These are phyloP conservation scores for Hirtodrosophila cameraria DNA, from an alignment of 2,888 invertebrate species.

Conservation along the genomic window DNA sequence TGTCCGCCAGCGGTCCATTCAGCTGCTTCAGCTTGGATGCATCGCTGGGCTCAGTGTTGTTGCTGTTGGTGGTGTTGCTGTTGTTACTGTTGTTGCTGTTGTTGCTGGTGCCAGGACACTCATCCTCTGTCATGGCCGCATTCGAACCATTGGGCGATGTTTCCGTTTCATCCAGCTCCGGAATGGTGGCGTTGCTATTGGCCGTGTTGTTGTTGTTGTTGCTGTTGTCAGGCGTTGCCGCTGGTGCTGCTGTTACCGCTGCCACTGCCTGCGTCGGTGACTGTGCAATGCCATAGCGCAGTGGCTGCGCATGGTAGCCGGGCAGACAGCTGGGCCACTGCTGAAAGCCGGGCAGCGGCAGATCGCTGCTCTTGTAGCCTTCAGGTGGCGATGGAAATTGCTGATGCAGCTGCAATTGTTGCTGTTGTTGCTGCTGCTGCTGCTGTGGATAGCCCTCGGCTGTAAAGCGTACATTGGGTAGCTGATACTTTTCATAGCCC, in stretches of 20 bases:
- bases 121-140: slow-evolving; percentile 34
- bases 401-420: slow-evolving; percentile 70
- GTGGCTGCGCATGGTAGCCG: slow-evolving; percentile 83
- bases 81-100: too few species aligned
- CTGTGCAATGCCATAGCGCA: slow-evolving; percentile 73
- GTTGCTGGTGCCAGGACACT: slow-evolving; percentile 35
- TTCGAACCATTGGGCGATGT: slow-evolving; percentile 65
- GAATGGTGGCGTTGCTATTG: slow-evolving; percentile 84
- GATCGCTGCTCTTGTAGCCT: slow-evolving; percentile 86
- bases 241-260: slow-evolving; percentile 32
- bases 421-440: slow-evolving; percentile 56
- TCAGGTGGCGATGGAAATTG: slow-evolving; percentile 89
- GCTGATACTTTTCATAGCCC: slow-evolving; percentile 85
- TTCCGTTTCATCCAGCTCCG: slow-evolving; percentile 83
- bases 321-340: slow-evolving; percentile 86
- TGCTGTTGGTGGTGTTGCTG: too few species aligned
- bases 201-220: slow-evolving; percentile 76
- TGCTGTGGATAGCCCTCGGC: slow-evolving; percentile 91
- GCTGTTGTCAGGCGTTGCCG: slow-evolving; percentile 85
- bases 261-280: slow-evolving; percentile 42
- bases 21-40: slow-evolving; percentile 84
- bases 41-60: slow-evolving; percentile 35
- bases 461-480: slow-evolving; percentile 88
- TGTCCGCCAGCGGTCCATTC: slow-evolving; percentile 87
- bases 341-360: slow-evolving; percentile 78